phyloP scores from a whole-genome alignment of 2,888 invertebrate genomes.

The Plutella xylostella region DNA sequence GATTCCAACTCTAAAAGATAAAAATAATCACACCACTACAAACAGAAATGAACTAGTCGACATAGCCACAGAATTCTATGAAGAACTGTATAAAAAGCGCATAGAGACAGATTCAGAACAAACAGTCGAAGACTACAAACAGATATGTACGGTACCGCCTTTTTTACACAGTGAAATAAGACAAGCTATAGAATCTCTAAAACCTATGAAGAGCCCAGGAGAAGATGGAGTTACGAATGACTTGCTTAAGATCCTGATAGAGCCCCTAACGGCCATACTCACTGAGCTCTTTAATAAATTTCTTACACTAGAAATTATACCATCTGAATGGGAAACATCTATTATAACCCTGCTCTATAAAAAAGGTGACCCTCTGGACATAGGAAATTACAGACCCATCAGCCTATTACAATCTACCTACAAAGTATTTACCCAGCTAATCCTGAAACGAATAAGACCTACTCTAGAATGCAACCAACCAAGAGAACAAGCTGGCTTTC shows the following conservation, averaged over 20 bases:
- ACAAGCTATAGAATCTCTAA: neutral
- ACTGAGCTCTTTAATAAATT: neutral
- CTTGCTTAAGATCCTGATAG: neutral
- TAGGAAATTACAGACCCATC: slow-evolving; percentile 2
- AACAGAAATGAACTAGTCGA: neutral
- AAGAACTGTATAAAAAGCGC: neutral
- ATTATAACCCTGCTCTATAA: neutral
- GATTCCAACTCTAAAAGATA: neutral
- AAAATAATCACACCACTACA: neutral
- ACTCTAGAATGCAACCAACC: neutral
- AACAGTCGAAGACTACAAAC: neutral
- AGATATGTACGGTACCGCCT: neutral
- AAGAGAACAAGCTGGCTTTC: neutral
- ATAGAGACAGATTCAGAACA: neutral
- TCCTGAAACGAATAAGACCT: neutral
- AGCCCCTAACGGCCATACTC: neutral
- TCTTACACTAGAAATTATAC: neutral
- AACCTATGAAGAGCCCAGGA: neutral
- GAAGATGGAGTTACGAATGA: neutral
- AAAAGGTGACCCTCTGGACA: neutral
- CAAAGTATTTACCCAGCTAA: neutral
- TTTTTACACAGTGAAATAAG: neutral
- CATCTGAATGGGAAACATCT: neutral
- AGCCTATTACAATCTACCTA: neutral
- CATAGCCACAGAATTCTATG: neutral